Evolutionary conservation across 2,888 invertebrate species (phyloP).

Genomic region (Cactoblastis cactorum): DNA sequence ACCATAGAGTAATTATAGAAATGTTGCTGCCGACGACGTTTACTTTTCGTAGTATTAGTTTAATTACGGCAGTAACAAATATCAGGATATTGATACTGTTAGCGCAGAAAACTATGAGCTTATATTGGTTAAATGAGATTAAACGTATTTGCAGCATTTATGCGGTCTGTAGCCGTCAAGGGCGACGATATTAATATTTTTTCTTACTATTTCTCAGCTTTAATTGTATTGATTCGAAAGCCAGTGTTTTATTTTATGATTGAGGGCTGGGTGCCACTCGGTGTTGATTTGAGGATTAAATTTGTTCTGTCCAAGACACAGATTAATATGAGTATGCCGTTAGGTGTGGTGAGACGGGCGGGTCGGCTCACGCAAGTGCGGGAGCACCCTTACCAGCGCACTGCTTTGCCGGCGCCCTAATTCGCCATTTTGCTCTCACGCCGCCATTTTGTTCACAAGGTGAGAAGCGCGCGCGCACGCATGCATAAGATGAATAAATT

Average conservation of each 20-base stretch:
- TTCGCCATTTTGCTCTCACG: slow-evolving; percentile 71
- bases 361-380: slow-evolving; percentile 92
- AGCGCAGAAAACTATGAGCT: slow-evolving; percentile 36
- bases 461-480: slow-evolving; percentile 72
- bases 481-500: slow-evolving; percentile 55
- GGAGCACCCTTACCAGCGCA: slow-evolving; percentile 99
- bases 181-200: slow-evolving; percentile 13
- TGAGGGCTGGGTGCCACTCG: slow-evolving; percentile 17
- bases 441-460: slow-evolving; percentile 78
- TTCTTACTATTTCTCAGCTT: slow-evolving; percentile 12
- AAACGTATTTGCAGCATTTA: slow-evolving; percentile 69
- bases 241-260: slow-evolving; percentile 18
- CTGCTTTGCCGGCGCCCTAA: slow-evolving; percentile 86
- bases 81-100: slow-evolving; percentile 42
- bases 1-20: slow-evolving; percentile 63
- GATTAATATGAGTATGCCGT: slow-evolving; percentile 75
- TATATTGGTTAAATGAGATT: slow-evolving; percentile 50
- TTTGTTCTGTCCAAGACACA: slow-evolving; percentile 46
- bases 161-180: slow-evolving; percentile 24
- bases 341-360: slow-evolving; percentile 92
- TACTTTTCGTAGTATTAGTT: slow-evolving; percentile 45
- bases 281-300: slow-evolving; percentile 42
- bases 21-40: slow-evolving; percentile 65
- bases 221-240: slow-evolving; percentile 15
- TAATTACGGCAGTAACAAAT: slow-evolving; percentile 53